Evolutionary conservation across 2,113 vertebrate species (phyloP), one percentile per base, ranked within the genome.

Genomic region (Arizona elegans): DNA sequence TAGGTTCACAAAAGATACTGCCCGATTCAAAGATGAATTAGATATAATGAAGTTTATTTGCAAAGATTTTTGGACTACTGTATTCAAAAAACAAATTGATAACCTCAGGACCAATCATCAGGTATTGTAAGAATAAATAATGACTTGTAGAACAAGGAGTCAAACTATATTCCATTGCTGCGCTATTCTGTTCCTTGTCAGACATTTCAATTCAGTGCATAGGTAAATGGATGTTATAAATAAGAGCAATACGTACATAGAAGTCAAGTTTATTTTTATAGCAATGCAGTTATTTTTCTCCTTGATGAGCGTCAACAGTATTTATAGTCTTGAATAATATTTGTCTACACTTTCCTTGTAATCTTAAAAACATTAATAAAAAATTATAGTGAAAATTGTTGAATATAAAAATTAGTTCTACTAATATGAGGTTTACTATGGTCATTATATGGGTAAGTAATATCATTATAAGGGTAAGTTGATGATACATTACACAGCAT

Each of bases 11-110:
- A 99, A 99, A 98, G 99, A 99, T 95, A 98, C 99, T 21, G 97
- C 98, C 21, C 98, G 99, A 75, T 99, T 99, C 96, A 99, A 99
- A 97, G 99, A 99, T 95, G 99, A 99, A 96, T 97, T 99, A 95
- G 99, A 99, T 96, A 97, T 99, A 95, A 99, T 99, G 99, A 99
- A 99, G 96, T 99, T 99, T 95, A 98, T 99, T 96, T 99, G 99
- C 96, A 99, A 99, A 97, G 99, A 99, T 95, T 99, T 99, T 96
- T 99, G 99, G 99, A 99, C 99, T 93, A 98, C 98, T 50, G 98
- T 99, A 89, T 99, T 99, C 97, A 99, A 98, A 97, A 99, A 99
- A 95, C 99, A 99, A 95, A 99, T 99, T 38, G 98, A 99, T 97
- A 99, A 99, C 95, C 97, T 99, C 90, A 98, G 99, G 96, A 99